Conservation (phyloP, 2,113 vertebrate species). For the Scortum barcoo region DNA sequence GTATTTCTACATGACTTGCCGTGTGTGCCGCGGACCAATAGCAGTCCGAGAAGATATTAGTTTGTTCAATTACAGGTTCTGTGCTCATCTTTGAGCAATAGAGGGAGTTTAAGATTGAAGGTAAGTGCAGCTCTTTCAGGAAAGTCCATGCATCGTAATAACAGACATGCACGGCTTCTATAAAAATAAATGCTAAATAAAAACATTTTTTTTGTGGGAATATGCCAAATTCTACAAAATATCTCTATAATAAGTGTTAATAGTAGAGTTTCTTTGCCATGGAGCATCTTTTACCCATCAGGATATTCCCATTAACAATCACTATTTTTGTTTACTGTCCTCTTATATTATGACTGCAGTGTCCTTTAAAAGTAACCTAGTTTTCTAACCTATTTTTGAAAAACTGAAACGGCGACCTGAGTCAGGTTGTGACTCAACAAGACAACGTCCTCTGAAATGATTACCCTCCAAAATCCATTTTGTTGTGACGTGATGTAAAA, state of each 20-base stretch:
- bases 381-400: neutral
- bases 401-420: conserved; percentile 6
- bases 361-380: neutral
- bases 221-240: neutral
- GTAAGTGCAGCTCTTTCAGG: neutral
- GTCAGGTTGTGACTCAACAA: conserved; percentile 37
- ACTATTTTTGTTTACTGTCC: neutral
- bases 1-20: conserved; percentile 15
- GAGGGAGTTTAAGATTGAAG: conserved; percentile 3
- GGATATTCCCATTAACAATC: neutral
- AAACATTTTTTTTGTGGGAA: too few relatives aligned
- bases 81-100: conserved; percentile 2
- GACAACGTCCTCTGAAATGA: neutral
- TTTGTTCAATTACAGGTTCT: neutral
- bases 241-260: neutral
- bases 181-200: neutral
- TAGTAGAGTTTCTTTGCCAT: neutral
- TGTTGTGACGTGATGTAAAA: conserved; percentile 21
- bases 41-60: neutral
- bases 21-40: neutral
- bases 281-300: neutral
- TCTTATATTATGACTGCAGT: neutral
- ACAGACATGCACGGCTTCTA: neutral
- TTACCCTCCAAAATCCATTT: neutral
- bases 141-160: neutral